phyloP scores from a whole-genome alignment of 2,888 invertebrate genomes.

The Pantelozetes paolii region DNA sequence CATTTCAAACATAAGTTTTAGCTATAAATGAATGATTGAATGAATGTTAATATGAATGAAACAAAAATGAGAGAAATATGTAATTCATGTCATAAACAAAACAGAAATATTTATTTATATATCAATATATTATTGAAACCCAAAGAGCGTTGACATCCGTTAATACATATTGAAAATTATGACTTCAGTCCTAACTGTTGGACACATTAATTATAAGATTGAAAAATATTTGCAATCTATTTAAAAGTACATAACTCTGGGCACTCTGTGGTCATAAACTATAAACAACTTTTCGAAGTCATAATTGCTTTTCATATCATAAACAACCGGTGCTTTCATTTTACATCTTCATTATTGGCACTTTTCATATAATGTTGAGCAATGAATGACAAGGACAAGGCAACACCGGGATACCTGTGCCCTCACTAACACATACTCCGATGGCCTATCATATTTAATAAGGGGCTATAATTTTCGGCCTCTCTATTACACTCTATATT shows the following conservation, averaged over 20 bases:
- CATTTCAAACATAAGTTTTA: not conserved
- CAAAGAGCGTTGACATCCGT: not conserved
- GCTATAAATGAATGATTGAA: not conserved
- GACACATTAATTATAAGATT: slow-evolving; percentile 4
- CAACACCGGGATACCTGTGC: slow-evolving; percentile 16
- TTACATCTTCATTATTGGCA: slow-evolving; percentile 12
- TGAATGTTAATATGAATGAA: not conserved
- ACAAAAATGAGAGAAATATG: not conserved
- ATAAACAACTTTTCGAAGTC: not conserved
- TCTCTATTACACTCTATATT: not conserved
- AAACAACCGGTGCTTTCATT: slow-evolving; percentile 12
- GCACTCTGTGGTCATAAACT: slow-evolving; percentile 4
- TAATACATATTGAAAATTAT: slow-evolving; percentile 5
- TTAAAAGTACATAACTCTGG: not conserved
- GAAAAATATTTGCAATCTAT: not conserved
- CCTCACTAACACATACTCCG: not conserved
- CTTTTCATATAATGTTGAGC: not conserved
- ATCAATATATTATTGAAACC: no score
- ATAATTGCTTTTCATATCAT: not conserved
- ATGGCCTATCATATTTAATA: slow-evolving; percentile 14
- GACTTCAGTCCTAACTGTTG: not conserved
- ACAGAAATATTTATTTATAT: not conserved
- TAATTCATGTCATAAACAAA: not conserved
- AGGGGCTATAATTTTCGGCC: slow-evolving; percentile 6
- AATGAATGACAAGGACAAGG: slow-evolving; percentile 31